Evolutionary conservation across 1,140 invertebrate genomes (phyloP).

Genomic region (Heliconius eleuchia): DNA sequence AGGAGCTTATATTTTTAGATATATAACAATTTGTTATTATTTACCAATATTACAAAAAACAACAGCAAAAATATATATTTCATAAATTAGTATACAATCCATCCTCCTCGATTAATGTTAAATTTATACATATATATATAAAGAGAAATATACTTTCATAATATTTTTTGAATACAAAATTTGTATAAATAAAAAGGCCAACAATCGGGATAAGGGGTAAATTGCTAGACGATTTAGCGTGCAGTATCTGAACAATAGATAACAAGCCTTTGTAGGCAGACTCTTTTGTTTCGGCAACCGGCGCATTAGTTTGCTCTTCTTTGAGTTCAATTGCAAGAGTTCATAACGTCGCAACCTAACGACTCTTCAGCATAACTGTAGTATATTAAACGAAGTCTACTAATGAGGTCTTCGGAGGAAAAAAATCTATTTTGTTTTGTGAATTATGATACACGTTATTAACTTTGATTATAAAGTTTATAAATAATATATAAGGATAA

Average conservation of each 20-base stretch:
- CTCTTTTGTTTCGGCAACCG: slow-evolving; percentile 27
- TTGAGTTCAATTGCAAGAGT: slow-evolving; percentile 16
- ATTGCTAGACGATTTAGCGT: slow-evolving; percentile 25
- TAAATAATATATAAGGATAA: too few species aligned
- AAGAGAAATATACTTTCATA: too few species aligned
- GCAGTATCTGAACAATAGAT: slow-evolving; percentile 24
- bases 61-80: not conserved
- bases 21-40: not conserved
- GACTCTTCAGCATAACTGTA: slow-evolving; percentile 1
- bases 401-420: not conserved
- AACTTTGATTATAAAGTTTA: too few species aligned
- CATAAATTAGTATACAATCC: not conserved
- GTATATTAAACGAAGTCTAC: not conserved
- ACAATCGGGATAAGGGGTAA: not conserved
- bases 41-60: not conserved
- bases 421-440: not conserved
- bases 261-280: slow-evolving; percentile 25
- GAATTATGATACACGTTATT: too few species aligned
- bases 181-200: not conserved
- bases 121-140: not conserved
- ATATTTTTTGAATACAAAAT: not conserved
- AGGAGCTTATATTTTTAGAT: too few species aligned
- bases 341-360: slow-evolving; percentile 14
- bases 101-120: not conserved
- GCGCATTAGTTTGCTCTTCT: slow-evolving; percentile 18